phyloP scores from a whole-genome alignment of 2,888 invertebrate species.

The Athalia rosae region DNA sequence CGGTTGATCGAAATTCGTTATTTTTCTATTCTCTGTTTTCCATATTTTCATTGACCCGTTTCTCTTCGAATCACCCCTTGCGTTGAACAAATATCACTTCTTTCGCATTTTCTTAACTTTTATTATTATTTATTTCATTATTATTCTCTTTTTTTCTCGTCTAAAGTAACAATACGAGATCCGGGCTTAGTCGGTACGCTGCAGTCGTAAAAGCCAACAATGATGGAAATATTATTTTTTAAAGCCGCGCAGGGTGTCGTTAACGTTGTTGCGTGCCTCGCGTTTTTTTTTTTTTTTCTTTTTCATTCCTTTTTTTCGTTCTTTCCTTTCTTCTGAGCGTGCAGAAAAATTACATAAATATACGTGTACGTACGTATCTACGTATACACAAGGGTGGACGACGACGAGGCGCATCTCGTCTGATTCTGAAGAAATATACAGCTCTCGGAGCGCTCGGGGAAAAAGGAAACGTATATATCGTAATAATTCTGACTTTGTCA shows the following conservation, averaged over 20 bases:
- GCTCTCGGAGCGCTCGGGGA: no score
- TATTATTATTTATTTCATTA: neutral
- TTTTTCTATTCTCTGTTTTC: neutral
- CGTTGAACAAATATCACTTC: no score
- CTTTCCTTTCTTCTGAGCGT: conserved; percentile 30
- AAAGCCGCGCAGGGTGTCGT: conserved; percentile 68
- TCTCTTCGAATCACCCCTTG: conserved; percentile 5
- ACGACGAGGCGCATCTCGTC: conserved; percentile 24
- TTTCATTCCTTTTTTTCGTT: conserved; percentile 42
- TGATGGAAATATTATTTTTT: conserved; percentile 71
- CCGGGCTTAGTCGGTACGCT: conserved; percentile 46
- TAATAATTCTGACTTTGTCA: conserved; percentile 22
- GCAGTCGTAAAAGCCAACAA: conserved; percentile 66
- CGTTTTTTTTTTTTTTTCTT: conserved; percentile 44
- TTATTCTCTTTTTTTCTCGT: conserved; percentile 47
- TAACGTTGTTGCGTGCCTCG: conserved; percentile 56
- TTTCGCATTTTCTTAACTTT: no score
- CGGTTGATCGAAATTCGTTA: neutral
- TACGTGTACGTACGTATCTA: no score
- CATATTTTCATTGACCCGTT: neutral
- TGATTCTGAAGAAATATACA: conserved; percentile 32
- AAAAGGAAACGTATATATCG: conserved; percentile 1
- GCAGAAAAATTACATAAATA: neutral
- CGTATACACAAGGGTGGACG: neutral
- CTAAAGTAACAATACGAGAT: conserved; percentile 54